Evolutionary conservation across 2,113 vertebrate genomes (phyloP).

Genomic region (Ailurus styani): DNA sequence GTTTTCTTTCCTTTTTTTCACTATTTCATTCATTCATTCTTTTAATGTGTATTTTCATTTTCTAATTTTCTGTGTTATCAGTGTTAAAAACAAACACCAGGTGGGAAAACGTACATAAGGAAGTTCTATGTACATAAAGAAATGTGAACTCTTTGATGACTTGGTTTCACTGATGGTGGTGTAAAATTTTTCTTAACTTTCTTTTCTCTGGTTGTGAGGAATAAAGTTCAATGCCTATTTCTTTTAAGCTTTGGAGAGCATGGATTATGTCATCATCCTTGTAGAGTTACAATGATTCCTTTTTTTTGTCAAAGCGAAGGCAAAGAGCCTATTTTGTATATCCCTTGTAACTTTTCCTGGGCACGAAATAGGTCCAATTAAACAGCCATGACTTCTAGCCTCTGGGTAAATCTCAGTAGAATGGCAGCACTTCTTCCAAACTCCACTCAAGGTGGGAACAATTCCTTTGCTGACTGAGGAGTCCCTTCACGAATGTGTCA

Average conservation of each 20-base stretch:
- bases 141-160: neutral
- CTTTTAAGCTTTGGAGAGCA: neutral
- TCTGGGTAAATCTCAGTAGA: neutral
- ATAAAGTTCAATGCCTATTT: neutral
- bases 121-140: neutral
- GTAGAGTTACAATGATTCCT: neutral
- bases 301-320: neutral
- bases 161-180: neutral
- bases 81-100: conserved; percentile 14
- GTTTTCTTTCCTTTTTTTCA: neutral
- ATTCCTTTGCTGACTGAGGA: neutral
- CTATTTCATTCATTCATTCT: neutral
- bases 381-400: neutral
- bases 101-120: neutral
- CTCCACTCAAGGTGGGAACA: neutral
- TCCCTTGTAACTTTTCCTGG: neutral
- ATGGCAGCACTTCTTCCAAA: neutral
- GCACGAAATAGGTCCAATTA: neutral
- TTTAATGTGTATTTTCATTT: neutral
- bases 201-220: neutral
- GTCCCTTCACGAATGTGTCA: neutral
- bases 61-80: neutral
- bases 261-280: neutral
- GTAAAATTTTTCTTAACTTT: neutral
- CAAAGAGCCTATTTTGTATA: neutral